Evolutionary conservation across 1,140 invertebrate genomes (phyloP).

Genomic region (Nixonia krombeini): DNA sequence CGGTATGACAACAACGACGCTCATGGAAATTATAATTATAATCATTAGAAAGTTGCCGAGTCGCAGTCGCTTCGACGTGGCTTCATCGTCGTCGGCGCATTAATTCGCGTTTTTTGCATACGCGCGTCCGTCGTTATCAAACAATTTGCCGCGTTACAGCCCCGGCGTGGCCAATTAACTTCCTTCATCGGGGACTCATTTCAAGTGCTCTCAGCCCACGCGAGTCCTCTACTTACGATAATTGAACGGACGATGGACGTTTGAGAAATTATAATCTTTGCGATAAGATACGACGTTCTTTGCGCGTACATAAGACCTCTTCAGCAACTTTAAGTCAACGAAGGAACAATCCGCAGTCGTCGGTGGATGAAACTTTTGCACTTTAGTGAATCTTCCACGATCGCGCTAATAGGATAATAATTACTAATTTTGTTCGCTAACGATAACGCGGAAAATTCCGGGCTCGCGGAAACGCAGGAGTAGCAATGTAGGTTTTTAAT

Average conservation of each 20-base stretch:
- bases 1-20: conserved; percentile 4
- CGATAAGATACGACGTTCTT: conserved; percentile 24
- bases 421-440: too few relatives aligned
- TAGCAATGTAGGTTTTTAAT: not conserved
- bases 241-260: conserved; percentile 42
- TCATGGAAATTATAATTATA: conserved; percentile 31
- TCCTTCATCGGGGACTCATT: conserved; percentile 36
- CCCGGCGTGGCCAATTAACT: conserved; percentile 53
- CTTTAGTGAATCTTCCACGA: not conserved
- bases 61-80: not conserved
- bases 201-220: conserved; percentile 34
- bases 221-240: conserved; percentile 32
- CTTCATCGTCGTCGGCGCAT: conserved; percentile 6
- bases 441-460: not conserved
- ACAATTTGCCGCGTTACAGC: conserved; percentile 31
- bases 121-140: conserved; percentile 45
- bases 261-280: conserved; percentile 32
- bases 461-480: too few relatives aligned
- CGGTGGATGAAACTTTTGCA: not conserved
- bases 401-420: too few relatives aligned
- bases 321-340: too few relatives aligned
- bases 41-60: conserved; percentile 35
- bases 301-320: conserved; percentile 22
- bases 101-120: conserved; percentile 22
- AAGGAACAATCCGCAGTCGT: too few relatives aligned